Evolutionary conservation across 2,113 vertebrate species (phyloP), one percentile per base, ranked within the genome.

Genomic region (Neotragus pygmaeus): DNA sequence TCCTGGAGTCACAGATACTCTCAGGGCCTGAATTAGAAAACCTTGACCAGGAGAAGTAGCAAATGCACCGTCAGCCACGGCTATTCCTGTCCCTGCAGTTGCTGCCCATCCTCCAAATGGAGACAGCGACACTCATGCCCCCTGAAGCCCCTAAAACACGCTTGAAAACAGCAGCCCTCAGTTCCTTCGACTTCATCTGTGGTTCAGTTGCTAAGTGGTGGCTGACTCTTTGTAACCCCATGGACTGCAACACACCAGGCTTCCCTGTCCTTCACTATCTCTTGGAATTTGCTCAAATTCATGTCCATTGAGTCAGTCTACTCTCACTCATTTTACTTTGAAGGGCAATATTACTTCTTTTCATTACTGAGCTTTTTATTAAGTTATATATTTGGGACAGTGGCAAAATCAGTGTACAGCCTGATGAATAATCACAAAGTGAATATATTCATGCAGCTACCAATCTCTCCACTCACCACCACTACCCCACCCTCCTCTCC

Each of bases 11-110:
- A 10, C 66, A 90, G 97, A 98, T 97, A 96, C 91, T 58, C 53
- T 87, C 87, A 93, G 83, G 95, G 15, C 98, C 98, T 53, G 66
- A 99, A 98, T 99, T 99, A 99, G 98, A 99, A 98, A 98, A 97
- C 97, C 98, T 98, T 96, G 96, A 97, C 91, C 58, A 17, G 96
- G 90, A 83, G 25, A n/a, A 16, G 13, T 84, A 97, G 94, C 97
- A 98, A 98, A 89, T 98, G 98, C 98, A 94, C 98, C 84, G 98
- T 98, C 98, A 98, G 98, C 98, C 93, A 0, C 0, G 0, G 98
- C 98, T 98, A 98, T 98, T 99, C 98, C 96, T 0, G 75, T 97
- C 9, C 0, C 86, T 92, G 95, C 98, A 98, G 97, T 92, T 98
- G 98, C 97, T 98, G 97, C 91, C 83, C 95, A 91, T 95, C 84